A percentile compares a stretch with the other conserved stretches of the same genome.
These are phyloP conservation scores for Sycon ciliatum DNA, from an alignment of 37 sponge, comb jelly and placozoan species.

Conservation along the genomic window DNA sequence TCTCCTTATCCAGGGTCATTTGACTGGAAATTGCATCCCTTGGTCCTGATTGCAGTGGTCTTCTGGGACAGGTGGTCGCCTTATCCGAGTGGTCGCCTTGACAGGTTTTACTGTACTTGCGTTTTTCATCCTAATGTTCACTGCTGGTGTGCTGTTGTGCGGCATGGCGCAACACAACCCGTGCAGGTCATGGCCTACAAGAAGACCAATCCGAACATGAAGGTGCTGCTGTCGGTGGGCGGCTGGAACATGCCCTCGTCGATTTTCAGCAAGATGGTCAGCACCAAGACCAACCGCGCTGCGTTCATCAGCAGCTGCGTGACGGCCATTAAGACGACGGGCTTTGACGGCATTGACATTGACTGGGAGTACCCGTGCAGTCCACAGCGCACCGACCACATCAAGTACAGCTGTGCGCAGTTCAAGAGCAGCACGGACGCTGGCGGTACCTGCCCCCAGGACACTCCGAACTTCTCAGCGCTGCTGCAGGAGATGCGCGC, in stretches of 20 bases:
- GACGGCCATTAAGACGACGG: not conserved
- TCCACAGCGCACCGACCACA: not conserved
- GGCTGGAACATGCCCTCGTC: constrained; percentile 21
- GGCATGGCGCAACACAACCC: not conserved
- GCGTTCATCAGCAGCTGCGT: constrained; percentile 13
- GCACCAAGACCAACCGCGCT: not conserved
- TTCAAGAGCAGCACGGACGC: not conserved
- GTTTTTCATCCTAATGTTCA: too few species aligned
- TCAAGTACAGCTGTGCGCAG: not conserved
- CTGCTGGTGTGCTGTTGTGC: too few species aligned
- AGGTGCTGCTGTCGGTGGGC: constrained; percentile 21
- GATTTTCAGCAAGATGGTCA: constrained; percentile 23
- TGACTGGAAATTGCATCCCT: too few species aligned
- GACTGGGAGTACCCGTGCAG: constrained; percentile 34
- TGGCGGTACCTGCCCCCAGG: constrained; percentile 28
- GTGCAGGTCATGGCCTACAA: constrained; percentile 11
- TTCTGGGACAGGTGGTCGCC: too few species aligned
- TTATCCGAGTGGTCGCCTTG: too few species aligned
- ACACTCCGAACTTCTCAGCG: not conserved
- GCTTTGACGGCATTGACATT: constrained; percentile 21
- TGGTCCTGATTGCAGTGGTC: too few species aligned
- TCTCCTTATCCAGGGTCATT: too few species aligned
- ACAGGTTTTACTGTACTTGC: too few species aligned
- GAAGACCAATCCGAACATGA: not conserved
- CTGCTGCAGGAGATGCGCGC: constrained; percentile 18